Conservation (phyloP, 1,140 invertebrate genomes). For the Nephila pilipes region DNA sequence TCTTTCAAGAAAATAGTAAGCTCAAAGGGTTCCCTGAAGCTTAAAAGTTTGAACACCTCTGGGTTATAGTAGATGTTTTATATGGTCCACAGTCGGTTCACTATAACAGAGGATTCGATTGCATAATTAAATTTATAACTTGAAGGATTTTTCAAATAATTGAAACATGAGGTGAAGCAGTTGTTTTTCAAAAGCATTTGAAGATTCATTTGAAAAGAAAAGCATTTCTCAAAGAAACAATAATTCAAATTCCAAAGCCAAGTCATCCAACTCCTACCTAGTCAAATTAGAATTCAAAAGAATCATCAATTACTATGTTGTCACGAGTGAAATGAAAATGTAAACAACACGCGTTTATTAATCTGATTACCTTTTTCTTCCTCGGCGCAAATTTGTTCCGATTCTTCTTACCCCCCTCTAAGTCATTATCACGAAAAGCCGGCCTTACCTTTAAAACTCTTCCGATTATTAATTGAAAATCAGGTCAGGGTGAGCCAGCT, state of each 20-base stretch:
- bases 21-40: no score
- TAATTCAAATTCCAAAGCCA: background rate
- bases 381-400: background rate
- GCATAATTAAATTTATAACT: no score
- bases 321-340: constrained; percentile 12
- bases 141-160: no score
- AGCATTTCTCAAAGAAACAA: background rate
- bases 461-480: constrained; percentile 53
- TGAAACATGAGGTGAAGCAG: no score
- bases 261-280: background rate
- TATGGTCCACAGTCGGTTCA: no score
- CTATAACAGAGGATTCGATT: no score
- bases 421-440: constrained; percentile 19
- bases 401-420: background rate
- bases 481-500: constrained; percentile 33
- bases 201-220: background rate
- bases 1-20: no score
- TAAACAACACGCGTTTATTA: constrained; percentile 31
- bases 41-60: no score
- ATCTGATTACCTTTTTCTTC: constrained; percentile 8
- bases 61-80: no score
- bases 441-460: constrained; percentile 31
- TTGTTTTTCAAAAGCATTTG: background rate
- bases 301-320: background rate
- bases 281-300: background rate